Base-by-base conservation (phyloP, 2,113 vertebrate genomes). In the Sapayoa aenigma region DNA sequence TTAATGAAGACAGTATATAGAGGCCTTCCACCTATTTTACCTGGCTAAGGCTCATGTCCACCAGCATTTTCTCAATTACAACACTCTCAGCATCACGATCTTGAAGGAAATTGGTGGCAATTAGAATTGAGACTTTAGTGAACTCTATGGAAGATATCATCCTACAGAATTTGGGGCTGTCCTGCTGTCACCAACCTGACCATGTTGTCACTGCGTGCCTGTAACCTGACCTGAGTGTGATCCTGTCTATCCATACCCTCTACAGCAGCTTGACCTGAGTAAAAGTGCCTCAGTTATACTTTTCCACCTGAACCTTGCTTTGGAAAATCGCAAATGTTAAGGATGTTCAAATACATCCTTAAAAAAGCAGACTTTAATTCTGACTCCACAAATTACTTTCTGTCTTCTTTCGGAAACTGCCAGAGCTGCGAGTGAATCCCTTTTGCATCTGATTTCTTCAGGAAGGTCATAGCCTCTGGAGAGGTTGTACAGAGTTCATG, bases 371-470 rank as follows among this genome's bases (percentile, higher is more conserved):
- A 41, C 0, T 30, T 94, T 98, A 56, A 63, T 97, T 79, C 89
- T 98, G 24, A 96, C 80, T 98, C 12, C 18, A 7, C 1, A 3
- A 55, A 66, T 73, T 98, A 24, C 12, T 95, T 4, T 30, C 76
- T 22, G 83, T 77, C 47, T 99, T 96, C 98, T 98, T 98, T 95
- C 24, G 94, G 84, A 98, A 67, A 16, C 67, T 98, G 25, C 21
- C 2, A 7, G 86, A 96, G 6, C 96, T 98, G 13, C 41, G 21
- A 89, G 1, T 27, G 6, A 79, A 98, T 49, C 88, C 44, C 33
- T 60, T 98, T 56, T 69, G 80, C 90, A 6, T 96, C 85, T 60
- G 98, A 98, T 66, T 97, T 97, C 47, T 93, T 98, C 71, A 6
- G 2, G 1, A 5, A 3, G 11, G 11, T 91, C n/a, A 72, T 98